Evolutionary conservation across 1,140 invertebrate genomes (phyloP), one percentile per base, ranked within the genome.

Genomic region (Drosophila bipectinata): DNA sequence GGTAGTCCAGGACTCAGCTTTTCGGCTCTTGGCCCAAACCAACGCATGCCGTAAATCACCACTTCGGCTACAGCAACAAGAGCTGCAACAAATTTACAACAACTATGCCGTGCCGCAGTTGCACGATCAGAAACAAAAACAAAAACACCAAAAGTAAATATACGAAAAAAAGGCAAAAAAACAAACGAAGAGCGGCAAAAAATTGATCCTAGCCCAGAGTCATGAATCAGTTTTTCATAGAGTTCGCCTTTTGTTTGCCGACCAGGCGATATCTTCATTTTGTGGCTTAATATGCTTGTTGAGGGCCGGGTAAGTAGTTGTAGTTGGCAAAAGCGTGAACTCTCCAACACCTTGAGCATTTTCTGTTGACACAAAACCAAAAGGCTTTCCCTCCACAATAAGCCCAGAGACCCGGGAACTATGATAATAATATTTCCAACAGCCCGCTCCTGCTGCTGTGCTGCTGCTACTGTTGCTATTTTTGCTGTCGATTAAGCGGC

Each of bases 11-110:
- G 60, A 63, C 54, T 41, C 49, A 5, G 59, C 58, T 53, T 32
- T 41, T 10, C 28, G 47, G 37, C 59, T 61, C 59, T 39, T 28
- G 32, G 9, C 6, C 41, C 41, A 44, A 34, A 48, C 57, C 67
- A 85, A 89, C 85, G 84, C 84, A 88, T 88, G 85, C 84, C 85
- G 84, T 89, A 89, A 89, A 89, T 89, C 84, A 89, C 78, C 79
- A 85, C 69, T 80, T 62, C 45, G 61, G 49, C 54, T 67, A 54
- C 80, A 79, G 69, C 77, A 77, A 77, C 79, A 73, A 77, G 61
- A 66, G 77, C 69, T 24, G 68, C 82, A 87, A 87, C 83, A 87
- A 87, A 87, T 87, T 87, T 87, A 87, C 83, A 87, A 87, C 83
- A 87, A 88, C 83, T 88, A 82, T 87, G 83, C 82, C 79, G 83